phyloP scores from a whole-genome alignment of 2,888 invertebrate species.

The Bruchidius siliquastri region DNA sequence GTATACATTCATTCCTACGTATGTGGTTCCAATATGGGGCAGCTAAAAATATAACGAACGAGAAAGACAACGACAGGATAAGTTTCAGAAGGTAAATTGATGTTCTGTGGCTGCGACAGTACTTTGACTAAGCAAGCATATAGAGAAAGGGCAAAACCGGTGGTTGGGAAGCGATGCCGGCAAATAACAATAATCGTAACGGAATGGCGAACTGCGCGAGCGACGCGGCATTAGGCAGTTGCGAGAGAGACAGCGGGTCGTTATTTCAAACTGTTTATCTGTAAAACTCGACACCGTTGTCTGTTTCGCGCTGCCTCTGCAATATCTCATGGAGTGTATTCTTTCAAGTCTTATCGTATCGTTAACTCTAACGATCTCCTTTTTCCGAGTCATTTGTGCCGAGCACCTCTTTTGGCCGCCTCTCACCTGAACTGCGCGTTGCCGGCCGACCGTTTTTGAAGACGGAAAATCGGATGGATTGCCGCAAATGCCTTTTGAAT shows the following conservation, averaged over 20 bases:
- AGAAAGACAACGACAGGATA: too few species aligned
- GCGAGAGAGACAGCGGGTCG: constrained; percentile 13
- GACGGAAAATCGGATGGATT: not conserved
- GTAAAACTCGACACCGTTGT: constrained; percentile 30
- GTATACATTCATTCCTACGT: too few species aligned
- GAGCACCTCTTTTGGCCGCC: constrained; percentile 22
- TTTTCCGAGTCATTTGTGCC: constrained; percentile 40
- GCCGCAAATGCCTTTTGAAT: not conserved
- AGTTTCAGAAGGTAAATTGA: too few species aligned
- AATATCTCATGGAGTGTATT: constrained; percentile 30
- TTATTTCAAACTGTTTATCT: constrained; percentile 28
- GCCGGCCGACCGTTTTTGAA: constrained; percentile 1
- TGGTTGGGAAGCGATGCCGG: not conserved
- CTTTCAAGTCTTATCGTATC: constrained; percentile 40
- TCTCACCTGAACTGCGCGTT: constrained; percentile 5
- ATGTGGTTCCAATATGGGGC: too few species aligned
- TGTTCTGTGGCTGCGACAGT: too few species aligned
- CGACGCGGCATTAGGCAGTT: not conserved
- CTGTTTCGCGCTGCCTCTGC: constrained; percentile 13
- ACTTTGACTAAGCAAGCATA: not conserved
- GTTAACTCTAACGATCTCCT: constrained; percentile 43
- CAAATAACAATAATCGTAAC: constrained; percentile 14
- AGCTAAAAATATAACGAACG: too few species aligned
- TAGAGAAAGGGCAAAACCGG: not conserved
- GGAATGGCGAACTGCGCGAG: not conserved